A percentile compares a stretch with the other conserved stretches of the same genome.
Evolutionary conservation across 2,888 invertebrate species (phyloP).

Genomic region (Heliconius sara): DNA sequence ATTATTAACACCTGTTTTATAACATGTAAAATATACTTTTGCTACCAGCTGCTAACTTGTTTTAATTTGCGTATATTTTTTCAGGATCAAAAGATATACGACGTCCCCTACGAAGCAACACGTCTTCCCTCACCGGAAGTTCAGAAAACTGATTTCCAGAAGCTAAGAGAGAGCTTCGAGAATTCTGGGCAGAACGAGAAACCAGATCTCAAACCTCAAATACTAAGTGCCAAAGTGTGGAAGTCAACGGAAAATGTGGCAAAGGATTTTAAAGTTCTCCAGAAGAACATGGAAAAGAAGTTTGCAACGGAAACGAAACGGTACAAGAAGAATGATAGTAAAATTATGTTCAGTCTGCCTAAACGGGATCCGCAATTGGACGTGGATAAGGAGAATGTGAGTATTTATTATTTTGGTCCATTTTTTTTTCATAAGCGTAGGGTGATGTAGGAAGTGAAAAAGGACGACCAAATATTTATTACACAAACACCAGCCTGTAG

Average conservation of each 20-base stretch:
- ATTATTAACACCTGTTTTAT: neutral
- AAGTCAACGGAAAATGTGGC: conserved; percentile 58
- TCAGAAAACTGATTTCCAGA: conserved; percentile 64
- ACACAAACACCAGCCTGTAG: neutral
- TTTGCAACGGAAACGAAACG: conserved; percentile 62
- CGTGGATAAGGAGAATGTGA: conserved; percentile 75
- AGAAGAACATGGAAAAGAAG: conserved; percentile 55
- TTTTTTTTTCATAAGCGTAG: neutral
- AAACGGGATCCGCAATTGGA: conserved; percentile 67
- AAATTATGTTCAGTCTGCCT: conserved; percentile 56
- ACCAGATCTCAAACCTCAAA: conserved; percentile 55
- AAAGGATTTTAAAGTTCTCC: conserved; percentile 50
- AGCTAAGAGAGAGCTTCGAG: conserved; percentile 68
- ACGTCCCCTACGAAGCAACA: conserved; percentile 64
- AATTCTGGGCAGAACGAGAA: conserved; percentile 49
- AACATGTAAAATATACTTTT: neutral
- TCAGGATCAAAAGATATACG: conserved; percentile 74
- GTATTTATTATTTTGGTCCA: conserved; percentile 51
- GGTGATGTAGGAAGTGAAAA: neutral
- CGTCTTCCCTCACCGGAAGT: conserved; percentile 57
- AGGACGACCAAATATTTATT: neutral
- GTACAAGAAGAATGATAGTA: conserved; percentile 52
- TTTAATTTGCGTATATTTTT: conserved; percentile 47
- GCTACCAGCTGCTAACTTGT: neutral
- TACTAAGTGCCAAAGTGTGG: conserved; percentile 54